These are phyloP conservation scores for Erythrocebus patas DNA, from an alignment of 2,113 vertebrate species.

Conservation along the genomic window DNA sequence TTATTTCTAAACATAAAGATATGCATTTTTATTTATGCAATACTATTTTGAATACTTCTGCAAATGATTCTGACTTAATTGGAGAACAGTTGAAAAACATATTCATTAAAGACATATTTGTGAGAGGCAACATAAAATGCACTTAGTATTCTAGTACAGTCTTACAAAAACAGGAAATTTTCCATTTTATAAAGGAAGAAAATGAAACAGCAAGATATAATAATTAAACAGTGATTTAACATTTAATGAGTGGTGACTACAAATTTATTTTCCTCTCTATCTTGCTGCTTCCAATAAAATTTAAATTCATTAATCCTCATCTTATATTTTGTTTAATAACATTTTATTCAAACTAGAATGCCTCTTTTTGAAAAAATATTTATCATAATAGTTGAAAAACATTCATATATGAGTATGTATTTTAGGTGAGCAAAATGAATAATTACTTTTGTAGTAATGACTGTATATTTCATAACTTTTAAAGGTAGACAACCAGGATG, in stretches of 20 bases:
- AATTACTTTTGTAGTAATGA: not conserved
- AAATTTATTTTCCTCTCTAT: not conserved
- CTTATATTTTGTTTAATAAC: not conserved
- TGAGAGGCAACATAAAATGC: not conserved
- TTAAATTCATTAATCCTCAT: not conserved
- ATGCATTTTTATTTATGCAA: not conserved
- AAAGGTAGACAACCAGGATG: not conserved
- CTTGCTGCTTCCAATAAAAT: not conserved
- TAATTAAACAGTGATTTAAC: not conserved
- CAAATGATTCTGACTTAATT: not conserved
- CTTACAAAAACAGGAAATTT: not conserved
- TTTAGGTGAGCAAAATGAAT: not conserved
- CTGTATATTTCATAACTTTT: not conserved
- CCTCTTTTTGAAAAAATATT: not conserved
- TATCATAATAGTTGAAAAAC: not conserved
- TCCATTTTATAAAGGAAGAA: not conserved
- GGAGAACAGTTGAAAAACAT: not conserved
- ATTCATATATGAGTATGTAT: not conserved
- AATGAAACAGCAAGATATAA: not conserved
- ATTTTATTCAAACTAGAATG: not conserved
- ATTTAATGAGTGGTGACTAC: not conserved
- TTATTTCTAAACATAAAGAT: not conserved
- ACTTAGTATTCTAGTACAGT: not conserved
- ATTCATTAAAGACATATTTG: not conserved
- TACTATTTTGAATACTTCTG: not conserved